Evolutionary conservation across 2,797 vertebrate genomes (phyloP).

Genomic region (Danio aesculapii): DNA sequence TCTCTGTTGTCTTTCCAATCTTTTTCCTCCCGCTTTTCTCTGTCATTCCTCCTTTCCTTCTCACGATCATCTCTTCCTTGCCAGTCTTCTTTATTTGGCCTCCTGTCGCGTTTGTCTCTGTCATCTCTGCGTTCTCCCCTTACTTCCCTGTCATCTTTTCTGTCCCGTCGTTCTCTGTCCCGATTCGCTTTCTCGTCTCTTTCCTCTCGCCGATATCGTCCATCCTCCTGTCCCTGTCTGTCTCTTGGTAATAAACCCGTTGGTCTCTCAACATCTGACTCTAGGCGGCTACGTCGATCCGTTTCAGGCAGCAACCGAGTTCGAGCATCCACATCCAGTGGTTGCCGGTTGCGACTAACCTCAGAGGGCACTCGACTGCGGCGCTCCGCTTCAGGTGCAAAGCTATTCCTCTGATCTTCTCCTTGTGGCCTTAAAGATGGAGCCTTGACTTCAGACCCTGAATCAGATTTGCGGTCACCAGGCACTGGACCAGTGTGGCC

Average conservation of each 20-base stretch:
- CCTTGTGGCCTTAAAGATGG: constrained; percentile 60
- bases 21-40: constrained; percentile 46
- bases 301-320: constrained; percentile 66
- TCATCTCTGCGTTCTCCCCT: constrained; percentile 43
- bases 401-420: constrained; percentile 65
- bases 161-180: constrained; percentile 50
- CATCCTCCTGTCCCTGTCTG: constrained; percentile 67
- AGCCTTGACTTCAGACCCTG: constrained; percentile 70
- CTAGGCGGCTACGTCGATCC: constrained; percentile 67
- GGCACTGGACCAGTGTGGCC: constrained; percentile 84
- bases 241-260: constrained; percentile 64
- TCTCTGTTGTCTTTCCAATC: constrained; percentile 56
- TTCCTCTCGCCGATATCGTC: constrained; percentile 69
- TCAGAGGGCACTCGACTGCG: constrained; percentile 70
- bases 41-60: constrained; percentile 48
- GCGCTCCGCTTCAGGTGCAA: constrained; percentile 66
- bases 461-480: constrained; percentile 65
- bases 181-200: constrained; percentile 59
- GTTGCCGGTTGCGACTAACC: constrained; percentile 76
- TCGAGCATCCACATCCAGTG: constrained; percentile 81
- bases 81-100: constrained; percentile 54
- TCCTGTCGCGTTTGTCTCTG: constrained; percentile 13
- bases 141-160: constrained; percentile 59
- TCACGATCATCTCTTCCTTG: constrained; percentile 39
- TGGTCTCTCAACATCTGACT: constrained; percentile 71